Evolutionary conservation across 2,113 vertebrate genomes (phyloP).

Genomic region (Colaptes auratus): DNA sequence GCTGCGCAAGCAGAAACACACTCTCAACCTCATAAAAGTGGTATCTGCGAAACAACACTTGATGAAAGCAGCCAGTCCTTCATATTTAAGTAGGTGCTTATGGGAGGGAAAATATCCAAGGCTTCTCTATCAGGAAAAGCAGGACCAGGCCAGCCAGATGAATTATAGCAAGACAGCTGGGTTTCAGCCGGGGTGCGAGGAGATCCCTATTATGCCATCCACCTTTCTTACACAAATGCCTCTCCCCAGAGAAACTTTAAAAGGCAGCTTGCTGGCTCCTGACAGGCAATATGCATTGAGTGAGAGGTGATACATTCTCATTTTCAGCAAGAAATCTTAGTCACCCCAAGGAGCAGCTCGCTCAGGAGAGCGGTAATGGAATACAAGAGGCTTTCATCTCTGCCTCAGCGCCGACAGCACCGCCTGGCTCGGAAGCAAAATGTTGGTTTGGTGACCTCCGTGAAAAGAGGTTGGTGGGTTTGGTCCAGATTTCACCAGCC

Average conservation of each 20-base stretch:
- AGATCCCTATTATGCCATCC: conserved; percentile 26
- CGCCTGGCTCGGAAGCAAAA: background rate
- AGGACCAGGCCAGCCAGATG: background rate
- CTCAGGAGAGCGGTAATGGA: background rate
- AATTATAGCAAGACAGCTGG: conserved; percentile 37
- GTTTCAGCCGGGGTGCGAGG: conserved; percentile 8
- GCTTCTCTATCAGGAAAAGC: background rate
- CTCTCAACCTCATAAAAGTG: conserved; percentile 49
- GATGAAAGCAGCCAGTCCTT: conserved; percentile 57
- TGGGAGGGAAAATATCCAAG: conserved; percentile 39
- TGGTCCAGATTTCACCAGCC: background rate
- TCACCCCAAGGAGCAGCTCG: background rate
- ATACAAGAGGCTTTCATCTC: conserved; percentile 40
- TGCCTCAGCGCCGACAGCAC: rapidly evolving
- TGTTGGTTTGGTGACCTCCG: background rate
- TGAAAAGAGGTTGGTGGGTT: background rate
- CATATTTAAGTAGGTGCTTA: conserved; percentile 57
- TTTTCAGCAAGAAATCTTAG: conserved; percentile 53
- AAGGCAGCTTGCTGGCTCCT: background rate
- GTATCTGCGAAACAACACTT: conserved; percentile 55
- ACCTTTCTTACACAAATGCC: conserved; percentile 43
- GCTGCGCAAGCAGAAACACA: conserved; percentile 43
- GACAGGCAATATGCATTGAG: conserved; percentile 58
- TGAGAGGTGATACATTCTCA: conserved; percentile 50
- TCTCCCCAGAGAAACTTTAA: conserved; percentile 56